These are phyloP conservation scores for Cepaea nemoralis DNA, from an alignment of 1,140 invertebrate species.

Conservation along the genomic window DNA sequence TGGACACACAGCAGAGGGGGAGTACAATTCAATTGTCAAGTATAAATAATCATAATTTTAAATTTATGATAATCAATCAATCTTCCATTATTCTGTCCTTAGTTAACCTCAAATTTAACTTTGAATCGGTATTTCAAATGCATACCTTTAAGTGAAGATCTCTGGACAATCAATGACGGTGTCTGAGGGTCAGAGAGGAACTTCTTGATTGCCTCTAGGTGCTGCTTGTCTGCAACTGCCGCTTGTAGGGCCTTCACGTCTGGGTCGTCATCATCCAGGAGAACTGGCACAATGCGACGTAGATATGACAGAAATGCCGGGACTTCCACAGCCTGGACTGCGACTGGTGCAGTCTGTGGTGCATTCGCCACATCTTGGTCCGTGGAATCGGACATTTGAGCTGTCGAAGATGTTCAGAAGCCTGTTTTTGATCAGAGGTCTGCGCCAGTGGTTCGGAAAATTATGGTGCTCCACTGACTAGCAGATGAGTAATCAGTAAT, in stretches of 20 bases:
- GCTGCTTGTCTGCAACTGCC: slow-evolving; percentile 83
- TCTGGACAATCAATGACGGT: slow-evolving; percentile 86
- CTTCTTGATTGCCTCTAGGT: slow-evolving; percentile 84
- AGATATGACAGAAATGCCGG: slow-evolving; percentile 69
- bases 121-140: no score
- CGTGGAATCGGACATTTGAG: slow-evolving; percentile 60
- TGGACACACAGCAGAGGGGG: no score
- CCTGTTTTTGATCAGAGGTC: neutral
- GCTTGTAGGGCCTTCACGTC: slow-evolving; percentile 80
- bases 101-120: neutral
- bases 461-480: slow-evolving; percentile 13
- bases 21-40: neutral
- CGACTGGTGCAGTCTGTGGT: slow-evolving; percentile 44
- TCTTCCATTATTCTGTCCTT: neutral
- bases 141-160: slow-evolving; percentile 90
- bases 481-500: slow-evolving; percentile 69
- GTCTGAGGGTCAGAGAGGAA: slow-evolving; percentile 93
- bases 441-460: neutral
- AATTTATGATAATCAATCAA: neutral
- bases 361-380: slow-evolving; percentile 41
- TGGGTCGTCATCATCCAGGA: slow-evolving; percentile 71
- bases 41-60: neutral
- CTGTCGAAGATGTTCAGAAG: neutral
- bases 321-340: slow-evolving; percentile 64
- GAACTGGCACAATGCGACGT: slow-evolving; percentile 68